phyloP scores from a whole-genome alignment of 92 coral and sea anemone species.

The Porites divaricata region DNA sequence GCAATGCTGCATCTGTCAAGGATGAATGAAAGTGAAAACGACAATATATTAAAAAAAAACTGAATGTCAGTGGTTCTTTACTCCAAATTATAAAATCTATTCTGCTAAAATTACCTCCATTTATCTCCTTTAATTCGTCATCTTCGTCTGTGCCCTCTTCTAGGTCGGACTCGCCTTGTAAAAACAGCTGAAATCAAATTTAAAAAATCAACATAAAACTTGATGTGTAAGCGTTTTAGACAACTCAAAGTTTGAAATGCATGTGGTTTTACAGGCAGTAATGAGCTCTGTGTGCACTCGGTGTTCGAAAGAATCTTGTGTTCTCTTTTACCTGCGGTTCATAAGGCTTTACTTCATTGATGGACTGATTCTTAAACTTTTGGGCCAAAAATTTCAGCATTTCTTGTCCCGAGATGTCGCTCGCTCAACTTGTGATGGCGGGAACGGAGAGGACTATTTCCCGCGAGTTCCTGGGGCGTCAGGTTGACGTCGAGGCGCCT shows the following conservation, averaged over 20 bases:
- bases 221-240: conserved; percentile 13
- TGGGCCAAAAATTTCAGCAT: conserved; percentile 96
- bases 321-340: conserved; percentile 82
- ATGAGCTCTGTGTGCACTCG: not conserved
- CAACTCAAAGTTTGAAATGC: conserved; percentile 2
- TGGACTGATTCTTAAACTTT: conserved; percentile 96
- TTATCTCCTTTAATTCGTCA: conserved; percentile 78
- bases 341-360: conserved; percentile 98
- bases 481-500: conserved; percentile 51
- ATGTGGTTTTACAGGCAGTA: not conserved
- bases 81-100: not conserved
- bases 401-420: conserved; percentile 53
- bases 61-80: not conserved
- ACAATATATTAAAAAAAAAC: conserved; percentile 23
- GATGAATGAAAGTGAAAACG: conserved; percentile 51
- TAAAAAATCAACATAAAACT: not conserved
- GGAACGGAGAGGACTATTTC: conserved; percentile 74
- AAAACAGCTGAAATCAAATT: conserved; percentile 55
- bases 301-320: conserved; percentile 12
- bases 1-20: not conserved
- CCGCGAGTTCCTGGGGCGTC: conserved; percentile 87
- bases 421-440: conserved; percentile 53
- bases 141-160: conserved; percentile 79
- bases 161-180: conserved; percentile 64
- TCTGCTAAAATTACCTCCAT: conserved; percentile 40